Evolutionary conservation across 2,797 vertebrate genomes (phyloP).

Genomic region (Lacerta bilineata): DNA sequence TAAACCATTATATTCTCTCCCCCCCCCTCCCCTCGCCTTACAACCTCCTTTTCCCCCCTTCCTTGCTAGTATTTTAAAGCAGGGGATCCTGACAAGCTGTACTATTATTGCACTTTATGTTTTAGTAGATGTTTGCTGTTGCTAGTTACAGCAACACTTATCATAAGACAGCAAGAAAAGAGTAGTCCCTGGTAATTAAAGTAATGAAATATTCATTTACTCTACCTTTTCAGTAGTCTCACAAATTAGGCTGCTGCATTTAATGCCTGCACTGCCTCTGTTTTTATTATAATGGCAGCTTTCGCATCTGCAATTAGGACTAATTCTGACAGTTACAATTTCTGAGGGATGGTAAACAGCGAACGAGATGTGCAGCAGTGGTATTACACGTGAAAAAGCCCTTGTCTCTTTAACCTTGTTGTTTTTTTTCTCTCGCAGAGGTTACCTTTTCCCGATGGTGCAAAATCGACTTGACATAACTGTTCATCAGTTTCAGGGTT

Average conservation of each 20-base stretch:
- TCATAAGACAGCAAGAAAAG: conserved; percentile 94
- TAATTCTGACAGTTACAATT: conserved; percentile 93
- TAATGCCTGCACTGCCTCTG: conserved; percentile 95
- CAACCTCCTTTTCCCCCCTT: conserved; percentile 28
- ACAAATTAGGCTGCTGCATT: conserved; percentile 97
- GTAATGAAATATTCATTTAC: conserved; percentile 99
- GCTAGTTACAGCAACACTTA: conserved; percentile 94
- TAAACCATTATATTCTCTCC: conserved; percentile 77
- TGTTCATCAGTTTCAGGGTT: conserved; percentile 95
- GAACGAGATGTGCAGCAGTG: conserved; percentile 86
- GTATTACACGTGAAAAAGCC: conserved; percentile 88
- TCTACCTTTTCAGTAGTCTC: conserved; percentile 97
- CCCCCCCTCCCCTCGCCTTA: background rate
- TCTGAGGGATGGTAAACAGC: conserved; percentile 90
- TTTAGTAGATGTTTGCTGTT: conserved; percentile 89
- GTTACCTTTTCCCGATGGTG: conserved; percentile 98
- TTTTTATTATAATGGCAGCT: conserved; percentile 98
- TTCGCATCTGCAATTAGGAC: conserved; percentile 98
- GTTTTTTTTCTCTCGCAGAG: conserved; percentile 89
- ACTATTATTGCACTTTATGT: conserved; percentile 95
- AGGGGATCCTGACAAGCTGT: conserved; percentile 89
- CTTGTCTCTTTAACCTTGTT: conserved; percentile 92
- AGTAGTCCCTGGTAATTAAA: conserved; percentile 99
- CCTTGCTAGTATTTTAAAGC: conserved; percentile 85
- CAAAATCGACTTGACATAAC: conserved; percentile 98